A percentile compares a stretch with the other conserved stretches of the same genome.
Evolutionary conservation across 2,797 vertebrate genomes (phyloP).

Genomic region (Varecia variegata): DNA sequence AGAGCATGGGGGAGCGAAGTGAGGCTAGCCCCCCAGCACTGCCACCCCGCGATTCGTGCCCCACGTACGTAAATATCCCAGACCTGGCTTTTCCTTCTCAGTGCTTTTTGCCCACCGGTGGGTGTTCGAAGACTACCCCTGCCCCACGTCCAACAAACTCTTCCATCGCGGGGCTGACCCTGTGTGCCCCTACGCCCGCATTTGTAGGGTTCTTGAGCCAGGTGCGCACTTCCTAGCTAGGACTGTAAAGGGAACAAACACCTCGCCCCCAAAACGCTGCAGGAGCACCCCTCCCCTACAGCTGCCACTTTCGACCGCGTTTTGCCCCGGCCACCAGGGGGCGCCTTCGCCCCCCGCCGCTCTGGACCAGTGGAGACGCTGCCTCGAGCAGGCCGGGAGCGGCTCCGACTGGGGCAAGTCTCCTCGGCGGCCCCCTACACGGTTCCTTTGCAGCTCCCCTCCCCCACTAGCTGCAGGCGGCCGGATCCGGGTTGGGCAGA

Average conservation of each 20-base stretch:
- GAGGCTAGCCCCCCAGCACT: background rate
- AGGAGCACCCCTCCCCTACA: background rate
- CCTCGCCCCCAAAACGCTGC: background rate
- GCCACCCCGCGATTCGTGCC: background rate
- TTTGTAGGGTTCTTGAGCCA: background rate
- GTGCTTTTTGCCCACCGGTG: background rate
- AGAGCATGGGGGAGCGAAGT: background rate
- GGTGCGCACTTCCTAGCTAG: background rate
- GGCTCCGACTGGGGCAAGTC: background rate
- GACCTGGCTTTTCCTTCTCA: background rate
- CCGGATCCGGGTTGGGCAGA: background rate
- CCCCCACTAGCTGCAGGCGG: background rate
- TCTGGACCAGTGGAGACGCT: no score
- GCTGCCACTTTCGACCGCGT: background rate
- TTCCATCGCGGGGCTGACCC: background rate
- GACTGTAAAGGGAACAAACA: background rate
- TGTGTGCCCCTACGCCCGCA: background rate
- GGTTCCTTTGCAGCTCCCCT: background rate
- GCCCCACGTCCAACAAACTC: background rate
- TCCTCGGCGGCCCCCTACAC: background rate
- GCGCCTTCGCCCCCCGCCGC: background rate
- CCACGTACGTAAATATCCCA: background rate
- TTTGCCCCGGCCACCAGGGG: constrained; percentile 72
- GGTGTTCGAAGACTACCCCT: background rate
- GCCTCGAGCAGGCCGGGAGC: background rate